Evolutionary conservation across 2,113 vertebrate species (phyloP).

Genomic region (Ceyx melanurus): DNA sequence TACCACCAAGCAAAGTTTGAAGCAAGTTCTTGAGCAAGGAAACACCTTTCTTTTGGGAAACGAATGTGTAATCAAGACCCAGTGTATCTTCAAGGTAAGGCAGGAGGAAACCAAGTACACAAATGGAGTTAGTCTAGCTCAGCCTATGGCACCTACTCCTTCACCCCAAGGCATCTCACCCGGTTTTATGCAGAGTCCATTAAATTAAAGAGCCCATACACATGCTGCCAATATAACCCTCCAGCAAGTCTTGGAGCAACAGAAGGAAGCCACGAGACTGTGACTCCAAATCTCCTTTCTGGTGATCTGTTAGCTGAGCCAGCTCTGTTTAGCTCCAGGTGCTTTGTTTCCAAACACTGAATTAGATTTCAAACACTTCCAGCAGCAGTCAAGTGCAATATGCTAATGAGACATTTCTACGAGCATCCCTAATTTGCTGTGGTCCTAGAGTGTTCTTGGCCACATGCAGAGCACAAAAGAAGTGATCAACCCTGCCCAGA

Average conservation of each 20-base stretch:
- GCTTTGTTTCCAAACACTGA: background rate
- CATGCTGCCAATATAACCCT: background rate
- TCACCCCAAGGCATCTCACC: background rate
- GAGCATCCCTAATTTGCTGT: background rate
- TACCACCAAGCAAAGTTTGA: background rate
- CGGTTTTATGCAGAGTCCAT: background rate
- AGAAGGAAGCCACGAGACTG: background rate
- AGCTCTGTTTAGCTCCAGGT: background rate
- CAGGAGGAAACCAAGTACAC: background rate
- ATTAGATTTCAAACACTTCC: background rate
- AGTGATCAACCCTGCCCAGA: background rate
- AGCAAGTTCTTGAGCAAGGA: background rate
- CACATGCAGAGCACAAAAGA: background rate
- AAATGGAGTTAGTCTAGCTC: background rate
- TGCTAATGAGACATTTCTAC: background rate
- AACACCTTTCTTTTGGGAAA: background rate
- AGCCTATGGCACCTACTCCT: background rate
- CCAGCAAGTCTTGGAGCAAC: background rate
- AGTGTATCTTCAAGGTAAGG: background rate
- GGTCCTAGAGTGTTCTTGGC: background rate
- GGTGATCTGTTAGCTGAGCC: background rate
- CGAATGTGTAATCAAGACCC: background rate
- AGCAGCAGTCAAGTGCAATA: background rate
- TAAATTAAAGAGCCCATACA: background rate
- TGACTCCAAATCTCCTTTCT: background rate